Evolutionary conservation across 2,888 invertebrate species (phyloP).

Genomic region (Chrysodeixis includens): DNA sequence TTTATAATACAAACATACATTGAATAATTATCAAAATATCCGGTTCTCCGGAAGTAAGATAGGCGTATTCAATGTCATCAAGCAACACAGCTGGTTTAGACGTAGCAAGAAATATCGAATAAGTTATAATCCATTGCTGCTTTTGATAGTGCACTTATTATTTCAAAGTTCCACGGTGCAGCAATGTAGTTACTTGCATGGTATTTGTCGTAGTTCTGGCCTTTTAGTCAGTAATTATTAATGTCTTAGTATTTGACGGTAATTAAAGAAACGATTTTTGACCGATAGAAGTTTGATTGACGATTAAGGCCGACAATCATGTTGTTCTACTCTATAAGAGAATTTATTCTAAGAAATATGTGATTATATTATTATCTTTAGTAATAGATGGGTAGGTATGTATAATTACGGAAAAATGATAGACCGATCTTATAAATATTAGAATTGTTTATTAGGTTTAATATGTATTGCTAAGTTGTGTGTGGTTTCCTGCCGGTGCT

Average conservation of each 20-base stretch:
- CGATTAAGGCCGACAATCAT: neutral
- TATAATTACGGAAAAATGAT: too few species aligned
- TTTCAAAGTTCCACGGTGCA: too few species aligned
- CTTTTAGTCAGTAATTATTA: neutral
- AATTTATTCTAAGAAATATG: neutral
- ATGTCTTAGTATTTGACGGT: neutral
- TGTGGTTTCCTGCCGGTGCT: too few species aligned
- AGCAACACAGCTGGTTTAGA: neutral
- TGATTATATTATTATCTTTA: neutral
- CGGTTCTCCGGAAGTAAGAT: neutral
- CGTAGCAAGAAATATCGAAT: too few species aligned
- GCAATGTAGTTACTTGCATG: too few species aligned
- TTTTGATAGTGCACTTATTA: too few species aligned
- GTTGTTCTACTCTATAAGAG: neutral
- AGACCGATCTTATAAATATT: too few species aligned
- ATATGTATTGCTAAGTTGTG: too few species aligned
- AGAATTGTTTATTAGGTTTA: too few species aligned
- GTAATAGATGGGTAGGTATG: too few species aligned
- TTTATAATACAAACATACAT: neutral
- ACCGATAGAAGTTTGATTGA: neutral
- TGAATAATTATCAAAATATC: neutral
- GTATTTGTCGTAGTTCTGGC: too few species aligned
- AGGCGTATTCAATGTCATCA: conserved; percentile 3
- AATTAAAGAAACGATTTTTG: neutral
- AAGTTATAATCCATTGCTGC: too few species aligned